These are phyloP conservation scores for Antidorcas marsupialis DNA, from an alignment of 2,113 vertebrate genomes.

Conservation along the genomic window DNA sequence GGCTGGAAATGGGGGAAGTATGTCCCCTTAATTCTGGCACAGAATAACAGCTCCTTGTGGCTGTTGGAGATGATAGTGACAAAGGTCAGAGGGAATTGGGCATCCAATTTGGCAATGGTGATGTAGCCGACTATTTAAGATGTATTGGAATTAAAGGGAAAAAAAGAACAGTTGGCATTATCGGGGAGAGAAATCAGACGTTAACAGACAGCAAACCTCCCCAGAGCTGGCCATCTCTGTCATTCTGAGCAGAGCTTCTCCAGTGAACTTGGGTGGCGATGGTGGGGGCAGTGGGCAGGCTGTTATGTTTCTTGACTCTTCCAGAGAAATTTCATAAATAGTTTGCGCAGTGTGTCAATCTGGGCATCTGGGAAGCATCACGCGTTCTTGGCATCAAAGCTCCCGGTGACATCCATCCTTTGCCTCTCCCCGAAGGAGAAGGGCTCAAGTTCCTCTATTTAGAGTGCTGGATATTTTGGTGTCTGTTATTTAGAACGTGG, in stretches of 20 bases:
- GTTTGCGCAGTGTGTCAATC: conserved; percentile 80
- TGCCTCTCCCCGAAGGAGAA: conserved; percentile 72
- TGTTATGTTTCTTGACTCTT: conserved; percentile 68
- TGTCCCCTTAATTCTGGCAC: neutral
- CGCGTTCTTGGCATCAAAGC: conserved; percentile 74
- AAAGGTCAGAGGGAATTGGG: neutral
- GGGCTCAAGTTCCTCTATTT: conserved; percentile 65
- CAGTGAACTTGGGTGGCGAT: neutral
- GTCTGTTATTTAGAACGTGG: conserved; percentile 60
- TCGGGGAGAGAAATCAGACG: neutral
- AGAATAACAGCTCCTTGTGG: neutral
- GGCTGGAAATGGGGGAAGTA: neutral
- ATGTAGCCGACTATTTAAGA: neutral
- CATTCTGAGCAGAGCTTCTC: neutral
- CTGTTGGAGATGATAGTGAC: too few relatives aligned
- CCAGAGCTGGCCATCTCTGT: neutral
- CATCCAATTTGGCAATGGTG: neutral
- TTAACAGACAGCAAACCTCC: neutral
- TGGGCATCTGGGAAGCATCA: conserved; percentile 84
- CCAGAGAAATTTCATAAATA: conserved; percentile 79
- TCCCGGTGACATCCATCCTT: conserved; percentile 63
- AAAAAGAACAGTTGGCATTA: neutral
- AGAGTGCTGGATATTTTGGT: conserved; percentile 65
- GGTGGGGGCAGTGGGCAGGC: too few relatives aligned
- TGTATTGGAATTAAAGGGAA: neutral